A percentile compares a stretch with the other conserved stretches of the same genome.
These are phyloP conservation scores for Tauraco hartlaubi DNA, from an alignment of 2,797 vertebrate genomes.

Conservation along the genomic window DNA sequence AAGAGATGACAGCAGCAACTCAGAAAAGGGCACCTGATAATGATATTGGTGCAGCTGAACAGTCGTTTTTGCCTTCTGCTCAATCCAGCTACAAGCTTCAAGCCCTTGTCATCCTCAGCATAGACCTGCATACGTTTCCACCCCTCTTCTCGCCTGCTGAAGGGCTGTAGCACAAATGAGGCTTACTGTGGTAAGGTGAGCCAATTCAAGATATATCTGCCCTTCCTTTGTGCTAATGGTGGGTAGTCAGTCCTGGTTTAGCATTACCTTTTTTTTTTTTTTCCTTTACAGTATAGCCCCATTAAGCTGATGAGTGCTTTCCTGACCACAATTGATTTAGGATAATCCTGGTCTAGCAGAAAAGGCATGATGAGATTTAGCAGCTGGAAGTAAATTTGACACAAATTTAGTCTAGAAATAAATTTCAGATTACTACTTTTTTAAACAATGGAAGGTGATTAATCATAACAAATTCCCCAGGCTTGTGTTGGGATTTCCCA, in stretches of 20 bases:
- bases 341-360: conserved; percentile 47
- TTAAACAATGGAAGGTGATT: conserved; percentile 45
- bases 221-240: not conserved
- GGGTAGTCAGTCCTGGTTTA: not conserved
- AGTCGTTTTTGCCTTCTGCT: not conserved
- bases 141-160: not conserved
- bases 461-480: conserved; percentile 23
- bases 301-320: conserved; percentile 50
- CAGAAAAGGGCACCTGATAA: not conserved
- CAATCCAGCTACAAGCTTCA: not conserved
- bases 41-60: not conserved
- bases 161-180: not conserved
- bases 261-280: not conserved
- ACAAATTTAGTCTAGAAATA: conserved; percentile 54
- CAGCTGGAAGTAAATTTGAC: conserved; percentile 45
- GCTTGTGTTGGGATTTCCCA: not conserved
- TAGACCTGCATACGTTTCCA: not conserved
- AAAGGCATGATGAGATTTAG: conserved; percentile 36
- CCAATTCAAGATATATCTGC: not conserved
- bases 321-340: conserved; percentile 32
- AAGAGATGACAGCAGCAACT: not conserved
- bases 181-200: not conserved
- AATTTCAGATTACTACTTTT: conserved; percentile 34
- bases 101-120: not conserved
- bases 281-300: not conserved